Conservation (phyloP, 2,797 vertebrate species). For the Epinephelus coioides region DNA sequence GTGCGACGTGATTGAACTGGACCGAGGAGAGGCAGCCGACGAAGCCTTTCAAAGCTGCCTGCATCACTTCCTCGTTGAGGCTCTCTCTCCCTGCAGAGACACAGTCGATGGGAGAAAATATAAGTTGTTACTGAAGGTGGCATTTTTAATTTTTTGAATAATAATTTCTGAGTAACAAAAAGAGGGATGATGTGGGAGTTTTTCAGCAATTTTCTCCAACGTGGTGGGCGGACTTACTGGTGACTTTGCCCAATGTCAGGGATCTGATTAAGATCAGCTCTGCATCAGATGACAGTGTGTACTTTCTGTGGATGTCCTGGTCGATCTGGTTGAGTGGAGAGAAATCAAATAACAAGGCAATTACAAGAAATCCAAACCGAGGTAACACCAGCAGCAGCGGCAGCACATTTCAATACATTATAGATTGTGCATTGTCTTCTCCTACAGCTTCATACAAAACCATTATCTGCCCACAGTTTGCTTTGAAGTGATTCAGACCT, state of each 20-base stretch:
- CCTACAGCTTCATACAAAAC: conserved; percentile 49
- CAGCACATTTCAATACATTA: conserved; percentile 64
- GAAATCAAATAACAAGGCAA: conserved; percentile 80
- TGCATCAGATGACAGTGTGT: conserved; percentile 91
- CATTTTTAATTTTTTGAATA: background rate
- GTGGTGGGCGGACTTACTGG: conserved; percentile 85
- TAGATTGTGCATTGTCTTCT: conserved; percentile 68
- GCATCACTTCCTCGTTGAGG: conserved; percentile 87
- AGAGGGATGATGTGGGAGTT: background rate
- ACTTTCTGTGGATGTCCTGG: conserved; percentile 90
- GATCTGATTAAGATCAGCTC: conserved; percentile 91
- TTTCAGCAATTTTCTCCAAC: background rate
- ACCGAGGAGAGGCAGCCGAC: conserved; percentile 95
- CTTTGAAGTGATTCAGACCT: conserved; percentile 59
- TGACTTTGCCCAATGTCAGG: conserved; percentile 93
- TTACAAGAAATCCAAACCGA: conserved; percentile 79
- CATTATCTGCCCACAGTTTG: conserved; percentile 54
- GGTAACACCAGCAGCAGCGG: conserved; percentile 52
- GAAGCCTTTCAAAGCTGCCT: conserved; percentile 91
- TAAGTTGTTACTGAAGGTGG: too few relatives aligned
- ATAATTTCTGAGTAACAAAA: background rate
- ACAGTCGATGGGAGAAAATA: background rate
- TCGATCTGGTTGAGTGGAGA: conserved; percentile 88
- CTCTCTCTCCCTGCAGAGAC: conserved; percentile 83
- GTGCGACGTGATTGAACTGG: conserved; percentile 93